Base-by-base conservation (phyloP, 2,888 invertebrate species). In the Nesidiocoris tenuis region DNA sequence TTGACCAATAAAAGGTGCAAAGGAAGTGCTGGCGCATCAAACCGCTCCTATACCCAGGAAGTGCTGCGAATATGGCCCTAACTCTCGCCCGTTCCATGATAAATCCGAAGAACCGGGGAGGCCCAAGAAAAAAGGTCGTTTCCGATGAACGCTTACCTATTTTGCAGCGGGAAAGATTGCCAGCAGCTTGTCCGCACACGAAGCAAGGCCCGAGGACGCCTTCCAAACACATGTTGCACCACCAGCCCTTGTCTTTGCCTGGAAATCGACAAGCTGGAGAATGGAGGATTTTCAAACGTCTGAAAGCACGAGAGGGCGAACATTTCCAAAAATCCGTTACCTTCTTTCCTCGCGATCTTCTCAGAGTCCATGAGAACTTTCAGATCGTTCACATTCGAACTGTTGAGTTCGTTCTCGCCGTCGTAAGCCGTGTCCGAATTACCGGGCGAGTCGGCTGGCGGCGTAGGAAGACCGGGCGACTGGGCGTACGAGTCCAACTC, bases 161-260 rank as follows among this genome's bases (percentile, higher is more conserved):
- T 25, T 74, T 67, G 71, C 80, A 80, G 39, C 87, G 86, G 12
- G 71, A 18, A 19, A 55, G 76, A 61, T 80, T 79, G 75, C 81
- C 81, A 79, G 83, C 83, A 76, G 83, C 80, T 81, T 83, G 82
- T 65, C 87, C 87, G 80, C 92, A 92, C 2, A 90, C 87, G 79
- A 90, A 90, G 82, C 92, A 92, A 0, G 87, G 83, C 0, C 90
- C 90, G 0, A 84, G 85, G 2, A 87, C 85, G 1, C 87, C 85
- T 12, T 86, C 85, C 0, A 84, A 82, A 81, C 92, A 92, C 80
- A 89, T 87, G 2, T 86, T 85, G 80, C 92, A 92, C 79, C 77
- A 80, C 85, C 85, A 79, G 2, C 65, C 74, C 24, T 72, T 72
- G 21, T 72, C 72, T 56, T 72, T 72, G 21, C 18, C 72, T 72